Conservation (phyloP, 64 coral and sea anemone species). For the Catalaphyllia jardinei region DNA sequence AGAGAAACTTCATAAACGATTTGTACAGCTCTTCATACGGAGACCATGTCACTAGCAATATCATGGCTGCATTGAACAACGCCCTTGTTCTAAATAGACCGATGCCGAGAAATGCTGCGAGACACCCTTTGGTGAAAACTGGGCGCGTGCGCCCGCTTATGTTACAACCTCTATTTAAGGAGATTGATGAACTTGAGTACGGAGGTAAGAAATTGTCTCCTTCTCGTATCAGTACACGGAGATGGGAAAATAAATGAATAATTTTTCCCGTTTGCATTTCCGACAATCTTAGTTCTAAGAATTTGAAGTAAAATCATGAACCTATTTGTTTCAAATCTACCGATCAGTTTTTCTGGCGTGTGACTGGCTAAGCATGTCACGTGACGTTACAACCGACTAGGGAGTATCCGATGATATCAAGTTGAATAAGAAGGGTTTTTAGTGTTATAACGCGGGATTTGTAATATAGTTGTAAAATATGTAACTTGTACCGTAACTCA, state of each 20-base stretch:
- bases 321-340: no score
- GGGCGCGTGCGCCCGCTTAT: constrained; percentile 54
- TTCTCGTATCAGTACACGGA: not conserved
- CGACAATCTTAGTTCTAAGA: no score
- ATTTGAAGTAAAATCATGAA: no score
- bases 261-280: no score
- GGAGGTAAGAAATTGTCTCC: constrained; percentile 58
- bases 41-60: not conserved
- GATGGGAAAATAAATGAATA: not conserved
- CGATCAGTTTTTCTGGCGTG: no score
- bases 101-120: constrained; percentile 18
- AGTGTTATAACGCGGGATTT: no score
- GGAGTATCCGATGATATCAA: no score
- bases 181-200: constrained; percentile 68
- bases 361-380: no score
- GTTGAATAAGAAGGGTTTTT: no score
- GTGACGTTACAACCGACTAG: no score
- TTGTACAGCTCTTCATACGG: constrained; percentile 59
- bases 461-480: no score
- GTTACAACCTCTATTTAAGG: constrained; percentile 47
- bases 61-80: not conserved
- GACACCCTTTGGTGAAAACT: constrained; percentile 39
- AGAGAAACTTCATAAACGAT: constrained; percentile 74
- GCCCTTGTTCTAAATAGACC: not conserved
- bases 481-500: no score